phyloP scores from a whole-genome alignment of 2,113 vertebrate species.

The Puntigrus tetrazona region DNA sequence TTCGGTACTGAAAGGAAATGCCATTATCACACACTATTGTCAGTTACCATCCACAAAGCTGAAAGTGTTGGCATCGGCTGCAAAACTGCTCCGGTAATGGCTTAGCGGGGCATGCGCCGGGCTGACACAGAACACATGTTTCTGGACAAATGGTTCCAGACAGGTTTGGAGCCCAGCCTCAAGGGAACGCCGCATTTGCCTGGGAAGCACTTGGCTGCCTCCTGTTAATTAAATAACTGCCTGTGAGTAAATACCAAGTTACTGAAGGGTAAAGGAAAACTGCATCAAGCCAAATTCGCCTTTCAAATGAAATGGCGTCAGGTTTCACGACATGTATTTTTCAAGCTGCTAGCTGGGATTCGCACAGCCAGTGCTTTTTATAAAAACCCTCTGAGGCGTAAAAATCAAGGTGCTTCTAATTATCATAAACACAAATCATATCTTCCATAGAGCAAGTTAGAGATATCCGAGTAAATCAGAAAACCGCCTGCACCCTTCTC shows the following conservation, averaged over 20 bases:
- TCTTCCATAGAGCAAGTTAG: background rate
- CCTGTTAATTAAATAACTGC: constrained; percentile 65
- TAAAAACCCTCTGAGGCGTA: background rate
- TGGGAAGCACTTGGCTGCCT: constrained; percentile 55
- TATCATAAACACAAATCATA: background rate
- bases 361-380: constrained; percentile 3
- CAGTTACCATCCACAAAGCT: background rate
- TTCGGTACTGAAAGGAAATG: constrained; percentile 7
- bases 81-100: constrained; percentile 36
- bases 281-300: constrained; percentile 49
- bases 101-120: constrained; percentile 55
- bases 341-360: constrained; percentile 48
- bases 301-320: constrained; percentile 56
- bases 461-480: constrained; percentile 8
- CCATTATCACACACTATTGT: background rate
- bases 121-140: constrained; percentile 54
- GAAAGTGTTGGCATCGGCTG: constrained; percentile 22
- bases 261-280: constrained; percentile 45
- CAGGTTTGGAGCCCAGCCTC: constrained; percentile 54
- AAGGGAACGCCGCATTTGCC: constrained; percentile 52
- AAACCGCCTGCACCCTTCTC: background rate
- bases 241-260: constrained; percentile 60
- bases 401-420: background rate
- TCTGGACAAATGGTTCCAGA: constrained; percentile 55
- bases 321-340: constrained; percentile 51